A percentile compares a stretch with the other conserved stretches of the same genome.
Evolutionary conservation across 1,140 invertebrate genomes (phyloP).

Genomic region (Trichomalopsis sarcophagae): DNA sequence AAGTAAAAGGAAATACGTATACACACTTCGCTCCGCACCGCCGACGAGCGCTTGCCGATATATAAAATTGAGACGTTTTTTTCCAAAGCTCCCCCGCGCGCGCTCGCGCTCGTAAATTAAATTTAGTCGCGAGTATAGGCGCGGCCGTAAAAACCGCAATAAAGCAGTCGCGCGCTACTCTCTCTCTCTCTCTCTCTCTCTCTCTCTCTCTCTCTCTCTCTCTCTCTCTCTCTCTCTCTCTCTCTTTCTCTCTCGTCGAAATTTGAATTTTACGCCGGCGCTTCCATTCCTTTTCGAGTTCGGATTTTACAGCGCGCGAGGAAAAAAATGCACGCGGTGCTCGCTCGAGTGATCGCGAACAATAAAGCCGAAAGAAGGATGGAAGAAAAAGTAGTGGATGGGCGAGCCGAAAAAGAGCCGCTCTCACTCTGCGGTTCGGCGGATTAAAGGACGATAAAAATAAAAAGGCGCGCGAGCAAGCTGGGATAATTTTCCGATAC

Average conservation of each 20-base stretch:
- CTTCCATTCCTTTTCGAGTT: constrained; percentile 21
- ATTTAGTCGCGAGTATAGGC: constrained; percentile 14
- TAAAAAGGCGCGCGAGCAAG: neutral
- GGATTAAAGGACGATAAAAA: neutral
- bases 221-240: neutral
- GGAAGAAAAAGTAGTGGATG: neutral
- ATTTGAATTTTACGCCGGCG: constrained; percentile 37
- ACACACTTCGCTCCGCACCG: neutral
- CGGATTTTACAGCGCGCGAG: neutral
- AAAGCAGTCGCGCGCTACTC: constrained; percentile 7
- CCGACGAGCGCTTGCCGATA: neutral
- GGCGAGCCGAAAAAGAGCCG: neutral
- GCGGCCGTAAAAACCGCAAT: constrained; percentile 18
- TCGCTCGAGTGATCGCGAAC: neutral
- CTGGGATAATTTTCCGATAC: constrained; percentile 1
- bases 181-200: too few relatives aligned
- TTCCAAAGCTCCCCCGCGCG: neutral
- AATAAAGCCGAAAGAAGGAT: neutral
- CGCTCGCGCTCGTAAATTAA: constrained; percentile 34
- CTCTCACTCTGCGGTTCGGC: neutral
- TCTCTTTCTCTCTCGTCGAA: constrained; percentile 11
- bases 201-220: neutral
- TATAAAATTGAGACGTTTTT: constrained; percentile 16
- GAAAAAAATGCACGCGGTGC: neutral
- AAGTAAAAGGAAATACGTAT: neutral